These are phyloP conservation scores for Lithophane semibrunnea DNA, from an alignment of 2,888 invertebrate genomes.

Conservation along the genomic window DNA sequence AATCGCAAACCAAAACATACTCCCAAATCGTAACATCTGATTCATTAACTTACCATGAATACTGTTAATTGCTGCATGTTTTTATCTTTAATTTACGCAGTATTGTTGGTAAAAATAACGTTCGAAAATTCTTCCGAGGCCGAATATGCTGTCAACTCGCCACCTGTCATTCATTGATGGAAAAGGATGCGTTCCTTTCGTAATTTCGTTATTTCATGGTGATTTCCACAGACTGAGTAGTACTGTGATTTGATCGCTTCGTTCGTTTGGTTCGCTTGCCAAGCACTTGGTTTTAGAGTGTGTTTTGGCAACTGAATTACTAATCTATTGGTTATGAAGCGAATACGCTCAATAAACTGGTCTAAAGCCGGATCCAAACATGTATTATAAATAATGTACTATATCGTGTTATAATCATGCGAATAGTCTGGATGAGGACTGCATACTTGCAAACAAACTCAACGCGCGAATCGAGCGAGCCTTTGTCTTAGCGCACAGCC, in stretches of 20 bases:
- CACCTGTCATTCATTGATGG: conserved; percentile 64
- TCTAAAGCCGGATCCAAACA: not conserved
- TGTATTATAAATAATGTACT: no score
- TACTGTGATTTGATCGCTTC: no score
- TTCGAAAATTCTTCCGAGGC: conserved; percentile 78
- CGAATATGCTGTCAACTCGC: conserved; percentile 78
- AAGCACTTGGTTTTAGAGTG: not conserved
- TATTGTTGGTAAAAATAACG: conserved; percentile 84
- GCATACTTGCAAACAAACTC: no score
- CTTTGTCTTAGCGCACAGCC: no score
- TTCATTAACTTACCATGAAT: conserved; percentile 90
- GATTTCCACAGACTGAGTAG: not conserved
- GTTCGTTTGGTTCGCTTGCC: not conserved
- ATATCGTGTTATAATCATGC: no score
- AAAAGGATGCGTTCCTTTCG: conserved; percentile 51
- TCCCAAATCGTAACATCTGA: conserved; percentile 43
- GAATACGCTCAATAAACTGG: not conserved
- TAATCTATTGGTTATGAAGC: conserved; percentile 15
- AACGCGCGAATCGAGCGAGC: no score
- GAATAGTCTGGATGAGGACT: no score
- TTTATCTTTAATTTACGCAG: conserved; percentile 82
- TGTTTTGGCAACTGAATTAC: conserved; percentile 6
- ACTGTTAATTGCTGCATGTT: conserved; percentile 89
- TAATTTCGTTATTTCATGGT: conserved; percentile 8
- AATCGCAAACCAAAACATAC: conserved; percentile 43